These are phyloP conservation scores for Dilophus febrilis DNA, from an alignment of 2,888 invertebrate genomes.

Conservation along the genomic window DNA sequence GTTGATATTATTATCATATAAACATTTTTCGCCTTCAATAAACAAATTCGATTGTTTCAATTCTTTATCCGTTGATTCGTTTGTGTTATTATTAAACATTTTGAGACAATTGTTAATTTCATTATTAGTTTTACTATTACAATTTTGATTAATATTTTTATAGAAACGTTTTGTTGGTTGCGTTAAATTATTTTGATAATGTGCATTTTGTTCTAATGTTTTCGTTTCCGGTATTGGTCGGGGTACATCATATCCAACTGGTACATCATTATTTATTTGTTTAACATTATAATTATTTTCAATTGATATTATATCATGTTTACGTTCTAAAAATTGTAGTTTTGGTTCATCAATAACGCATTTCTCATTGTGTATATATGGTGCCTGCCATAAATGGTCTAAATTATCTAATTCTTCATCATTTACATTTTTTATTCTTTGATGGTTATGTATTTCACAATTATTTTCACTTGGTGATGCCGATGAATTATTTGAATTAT, in stretches of 20 bases:
- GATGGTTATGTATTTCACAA: conserved; percentile 5
- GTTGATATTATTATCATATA: no score
- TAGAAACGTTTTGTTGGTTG: conserved; percentile 26
- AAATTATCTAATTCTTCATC: conserved; percentile 20
- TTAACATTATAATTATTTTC: not conserved
- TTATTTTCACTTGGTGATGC: not conserved
- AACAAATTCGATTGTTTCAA: not conserved
- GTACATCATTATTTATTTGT: not conserved
- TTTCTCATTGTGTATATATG: conserved; percentile 12
- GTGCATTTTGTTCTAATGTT: conserved; percentile 22
- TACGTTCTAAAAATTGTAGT: not conserved
- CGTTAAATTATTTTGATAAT: conserved; percentile 27
- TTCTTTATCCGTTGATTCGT: not conserved
- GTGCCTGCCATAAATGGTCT: conserved; percentile 26
- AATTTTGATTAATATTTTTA: conserved; percentile 16
- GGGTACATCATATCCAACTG: conserved; percentile 26
- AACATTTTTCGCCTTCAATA: no score
- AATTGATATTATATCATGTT: not conserved
- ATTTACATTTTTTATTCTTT: no score
- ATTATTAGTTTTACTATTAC: conserved; percentile 11
- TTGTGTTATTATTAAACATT: not conserved
- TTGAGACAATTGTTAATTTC: conserved; percentile 7
- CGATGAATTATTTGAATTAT: conserved; percentile 4
- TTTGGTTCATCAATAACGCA: not conserved
- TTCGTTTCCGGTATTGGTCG: conserved; percentile 23